Evolutionary conservation across 1,140 invertebrate genomes (phyloP).

Genomic region (Phocides pigmalion): DNA sequence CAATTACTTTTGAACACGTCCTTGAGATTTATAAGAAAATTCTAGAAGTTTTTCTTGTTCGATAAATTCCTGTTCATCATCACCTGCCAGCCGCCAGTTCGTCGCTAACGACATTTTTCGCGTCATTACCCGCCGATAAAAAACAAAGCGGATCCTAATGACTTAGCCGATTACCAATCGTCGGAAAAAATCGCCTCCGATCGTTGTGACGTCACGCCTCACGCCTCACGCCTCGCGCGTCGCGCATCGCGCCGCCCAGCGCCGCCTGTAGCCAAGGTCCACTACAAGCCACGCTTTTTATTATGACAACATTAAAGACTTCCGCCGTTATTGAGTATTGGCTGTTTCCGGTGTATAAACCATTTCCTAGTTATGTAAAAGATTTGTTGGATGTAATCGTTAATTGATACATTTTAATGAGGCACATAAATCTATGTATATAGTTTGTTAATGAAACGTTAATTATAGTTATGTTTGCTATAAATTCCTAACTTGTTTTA

Average conservation of each 20-base stretch:
- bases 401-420: too few relatives aligned
- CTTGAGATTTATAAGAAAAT: background rate
- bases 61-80: conserved; percentile 30
- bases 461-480: too few relatives aligned
- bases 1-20: background rate
- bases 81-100: conserved; percentile 41
- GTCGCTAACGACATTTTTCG: conserved; percentile 61
- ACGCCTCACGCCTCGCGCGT: conserved; percentile 3
- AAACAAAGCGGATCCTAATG: conserved; percentile 71
- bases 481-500: too few relatives aligned
- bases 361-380: too few relatives aligned
- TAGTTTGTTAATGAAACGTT: too few relatives aligned
- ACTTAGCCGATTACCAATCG: conserved; percentile 71
- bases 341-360: too few relatives aligned
- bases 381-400: too few relatives aligned
- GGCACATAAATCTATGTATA: too few relatives aligned
- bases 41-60: conserved; percentile 17
- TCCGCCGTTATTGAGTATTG: too few relatives aligned
- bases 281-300: conserved; percentile 3
- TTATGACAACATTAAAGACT: background rate
- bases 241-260: conserved; percentile 18
- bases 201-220: conserved; percentile 38
- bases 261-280: background rate
- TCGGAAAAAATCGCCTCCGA: conserved; percentile 57
- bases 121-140: conserved; percentile 67